phyloP scores from a whole-genome alignment of 2,888 invertebrate species.

The Drosophila colorata region DNA sequence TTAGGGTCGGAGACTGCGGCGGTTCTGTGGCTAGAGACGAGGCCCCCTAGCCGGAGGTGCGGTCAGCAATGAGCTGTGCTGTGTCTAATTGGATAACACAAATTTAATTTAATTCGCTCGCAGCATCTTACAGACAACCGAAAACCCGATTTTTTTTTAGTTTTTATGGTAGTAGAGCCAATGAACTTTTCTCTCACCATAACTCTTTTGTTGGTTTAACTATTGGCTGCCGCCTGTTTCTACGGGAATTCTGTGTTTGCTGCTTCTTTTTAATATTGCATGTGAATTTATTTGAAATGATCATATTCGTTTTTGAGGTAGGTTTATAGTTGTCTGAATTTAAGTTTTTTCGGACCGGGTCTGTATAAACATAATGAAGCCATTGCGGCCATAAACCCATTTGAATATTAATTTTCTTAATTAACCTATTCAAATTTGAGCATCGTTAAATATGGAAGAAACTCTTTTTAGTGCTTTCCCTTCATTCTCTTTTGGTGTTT shows the following conservation, averaged over 20 bases:
- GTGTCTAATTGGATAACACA: constrained; percentile 77
- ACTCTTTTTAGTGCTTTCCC: constrained; percentile 52
- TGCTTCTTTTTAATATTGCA: constrained; percentile 54
- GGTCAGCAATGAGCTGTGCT: constrained; percentile 42
- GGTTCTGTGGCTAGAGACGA: background rate
- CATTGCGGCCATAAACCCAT: constrained; percentile 74
- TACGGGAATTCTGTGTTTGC: constrained; percentile 31
- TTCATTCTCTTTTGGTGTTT: constrained; percentile 29
- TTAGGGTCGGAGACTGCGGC: constrained; percentile 10
- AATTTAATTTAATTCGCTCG: constrained; percentile 66
- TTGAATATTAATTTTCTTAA: constrained; percentile 78
- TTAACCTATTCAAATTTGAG: constrained; percentile 75
- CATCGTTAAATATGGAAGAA: constrained; percentile 71
- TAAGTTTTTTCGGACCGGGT: constrained; percentile 38
- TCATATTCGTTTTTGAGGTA: constrained; percentile 50
- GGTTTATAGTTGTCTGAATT: constrained; percentile 64
- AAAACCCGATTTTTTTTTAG: constrained; percentile 47
- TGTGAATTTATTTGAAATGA: constrained; percentile 67
- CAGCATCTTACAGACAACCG: constrained; percentile 62
- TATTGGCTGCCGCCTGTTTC: constrained; percentile 10
- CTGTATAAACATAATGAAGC: constrained; percentile 67
- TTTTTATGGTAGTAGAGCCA: constrained; percentile 66
- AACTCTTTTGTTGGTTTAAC: constrained; percentile 24
- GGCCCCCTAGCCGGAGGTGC: constrained; percentile 19
- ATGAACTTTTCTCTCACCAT: constrained; percentile 69